phyloP scores from a whole-genome alignment of 1,140 invertebrate species.

The Papilio aristodemus region DNA sequence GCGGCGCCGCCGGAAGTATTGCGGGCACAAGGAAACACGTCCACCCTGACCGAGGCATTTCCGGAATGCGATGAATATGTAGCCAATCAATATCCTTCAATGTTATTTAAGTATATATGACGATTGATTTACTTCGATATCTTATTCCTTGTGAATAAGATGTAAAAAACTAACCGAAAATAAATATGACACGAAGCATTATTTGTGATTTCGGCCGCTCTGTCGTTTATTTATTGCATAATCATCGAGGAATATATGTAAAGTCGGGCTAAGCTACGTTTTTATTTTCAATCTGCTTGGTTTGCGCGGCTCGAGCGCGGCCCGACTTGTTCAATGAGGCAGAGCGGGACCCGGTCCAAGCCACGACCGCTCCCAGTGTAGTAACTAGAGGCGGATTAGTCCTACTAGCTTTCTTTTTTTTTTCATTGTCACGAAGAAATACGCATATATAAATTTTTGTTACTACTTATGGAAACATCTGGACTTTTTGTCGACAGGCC shows the following conservation, averaged over 20 bases:
- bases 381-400: too few relatives aligned
- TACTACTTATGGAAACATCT: too few relatives aligned
- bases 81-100: neutral
- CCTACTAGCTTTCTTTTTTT: too few relatives aligned
- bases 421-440: too few relatives aligned
- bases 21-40: constrained; percentile 3
- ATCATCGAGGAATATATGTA: neutral
- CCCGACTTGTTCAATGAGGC: constrained; percentile 38
- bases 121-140: neutral
- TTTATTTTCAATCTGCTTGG: constrained; percentile 29
- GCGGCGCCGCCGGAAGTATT: constrained; percentile 1
- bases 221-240: neutral
- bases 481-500: too few relatives aligned
- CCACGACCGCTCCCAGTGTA: too few relatives aligned
- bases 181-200: neutral
- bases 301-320: constrained; percentile 22
- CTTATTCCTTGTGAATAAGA: neutral
- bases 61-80: neutral
- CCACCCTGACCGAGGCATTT: neutral
- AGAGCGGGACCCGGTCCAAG: constrained; percentile 5
- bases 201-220: neutral
- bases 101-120: neutral
- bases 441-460: too few relatives aligned
- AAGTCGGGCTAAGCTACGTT: neutral
- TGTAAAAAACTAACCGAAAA: neutral